Evolutionary conservation across 2,797 vertebrate genomes (phyloP).

Genomic region (Halcyon chelicuti): DNA sequence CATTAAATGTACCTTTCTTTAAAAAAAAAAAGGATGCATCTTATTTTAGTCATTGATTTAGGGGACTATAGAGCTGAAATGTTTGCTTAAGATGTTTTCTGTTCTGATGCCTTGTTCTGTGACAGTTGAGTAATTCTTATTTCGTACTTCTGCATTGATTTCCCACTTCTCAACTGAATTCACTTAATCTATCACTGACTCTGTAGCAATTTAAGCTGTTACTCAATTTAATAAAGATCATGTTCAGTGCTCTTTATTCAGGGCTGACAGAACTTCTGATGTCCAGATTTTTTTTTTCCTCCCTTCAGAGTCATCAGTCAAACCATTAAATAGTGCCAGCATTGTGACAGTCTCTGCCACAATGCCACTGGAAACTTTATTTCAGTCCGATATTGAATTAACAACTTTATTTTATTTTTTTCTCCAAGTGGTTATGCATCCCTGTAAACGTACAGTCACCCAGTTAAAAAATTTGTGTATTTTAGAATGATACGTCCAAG

Average conservation of each 20-base stretch:
- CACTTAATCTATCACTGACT: not conserved
- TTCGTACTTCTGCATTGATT: not conserved
- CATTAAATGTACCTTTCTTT: not conserved
- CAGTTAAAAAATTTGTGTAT: not conserved
- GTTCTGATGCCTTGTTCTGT: not conserved
- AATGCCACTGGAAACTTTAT: not conserved
- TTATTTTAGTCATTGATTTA: not conserved
- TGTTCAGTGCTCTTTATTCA: not conserved
- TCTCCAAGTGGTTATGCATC: not conserved
- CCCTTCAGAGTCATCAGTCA: not conserved
- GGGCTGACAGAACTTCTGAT: not conserved
- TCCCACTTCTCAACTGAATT: not conserved
- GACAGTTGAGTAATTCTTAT: not conserved
- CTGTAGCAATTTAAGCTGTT: not conserved
- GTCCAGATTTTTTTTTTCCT: not conserved
- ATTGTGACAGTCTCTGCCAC: not conserved
- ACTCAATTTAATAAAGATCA: not conserved
- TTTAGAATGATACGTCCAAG: not conserved
- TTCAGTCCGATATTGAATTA: not conserved
- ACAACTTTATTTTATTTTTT: not conserved
- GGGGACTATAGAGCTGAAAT: not conserved
- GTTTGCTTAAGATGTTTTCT: not conserved
- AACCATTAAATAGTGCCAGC: not conserved
- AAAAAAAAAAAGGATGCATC: not conserved
- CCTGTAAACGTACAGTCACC: not conserved